A percentile compares a stretch with the other conserved stretches of the same genome.
phyloP scores from a whole-genome alignment of 2,113 vertebrate genomes.

The Galbula dea region DNA sequence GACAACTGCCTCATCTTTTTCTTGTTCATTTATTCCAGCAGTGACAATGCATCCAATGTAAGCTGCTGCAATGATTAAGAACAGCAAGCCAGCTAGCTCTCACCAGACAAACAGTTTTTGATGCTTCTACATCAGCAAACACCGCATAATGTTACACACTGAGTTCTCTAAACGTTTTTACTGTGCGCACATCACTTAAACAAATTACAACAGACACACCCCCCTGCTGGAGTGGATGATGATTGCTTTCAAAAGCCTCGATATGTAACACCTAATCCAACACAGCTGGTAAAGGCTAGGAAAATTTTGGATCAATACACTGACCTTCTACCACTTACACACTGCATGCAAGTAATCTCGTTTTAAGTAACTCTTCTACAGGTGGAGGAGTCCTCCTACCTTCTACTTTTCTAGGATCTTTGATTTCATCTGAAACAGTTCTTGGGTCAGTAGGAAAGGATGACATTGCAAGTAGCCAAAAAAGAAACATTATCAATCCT shows the following conservation, averaged over 20 bases:
- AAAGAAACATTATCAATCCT: too few relatives aligned
- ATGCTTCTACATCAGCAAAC: background rate
- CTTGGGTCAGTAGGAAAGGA: background rate
- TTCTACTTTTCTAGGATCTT: background rate
- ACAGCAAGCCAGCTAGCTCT: background rate
- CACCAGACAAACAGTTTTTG: background rate
- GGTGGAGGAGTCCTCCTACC: background rate
- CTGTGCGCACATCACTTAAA: background rate
- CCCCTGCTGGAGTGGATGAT: background rate
- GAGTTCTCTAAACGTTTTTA: background rate
- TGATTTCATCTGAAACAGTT: background rate
- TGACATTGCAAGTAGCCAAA: background rate
- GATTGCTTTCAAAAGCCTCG: background rate
- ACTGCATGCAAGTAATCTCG: background rate
- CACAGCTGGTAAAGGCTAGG: background rate
- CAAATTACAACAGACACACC: background rate
- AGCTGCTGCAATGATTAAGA: background rate
- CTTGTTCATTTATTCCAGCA: background rate
- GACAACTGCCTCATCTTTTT: background rate
- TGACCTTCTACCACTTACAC: background rate
- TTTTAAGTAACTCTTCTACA: background rate
- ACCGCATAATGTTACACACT: accelerated
- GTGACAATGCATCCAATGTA: background rate
- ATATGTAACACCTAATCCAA: background rate
- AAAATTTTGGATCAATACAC: background rate